Evolutionary conservation across 2,888 invertebrate species (phyloP), one percentile per base, ranked within the genome.

Genomic region (Scotopteryx bipunctaria): DNA sequence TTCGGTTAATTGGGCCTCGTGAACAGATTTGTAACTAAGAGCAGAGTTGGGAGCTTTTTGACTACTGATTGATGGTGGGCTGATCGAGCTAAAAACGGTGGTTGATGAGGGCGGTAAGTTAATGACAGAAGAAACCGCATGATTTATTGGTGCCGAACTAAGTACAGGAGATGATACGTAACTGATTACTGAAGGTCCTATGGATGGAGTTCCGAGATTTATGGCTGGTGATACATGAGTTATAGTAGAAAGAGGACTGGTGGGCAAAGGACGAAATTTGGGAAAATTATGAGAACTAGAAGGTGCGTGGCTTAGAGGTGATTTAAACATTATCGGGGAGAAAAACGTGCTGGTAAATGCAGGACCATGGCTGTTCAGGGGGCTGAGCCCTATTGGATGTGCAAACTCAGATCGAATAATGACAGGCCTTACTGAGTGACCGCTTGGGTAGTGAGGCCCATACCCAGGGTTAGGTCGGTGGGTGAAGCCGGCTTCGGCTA

Each of bases 401-500:
- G 13, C 1, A 11, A 21, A 16, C 15, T 38, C 14, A 9, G 43
- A 29, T 32, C 17, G 35, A 2, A 16, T 17, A 8, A 31, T 5
- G 23, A 17, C 8, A 16, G 44, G 43, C 17, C 43, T 33, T 33
- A 32, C 29, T 31, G 15, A 19, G n/a, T 25, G 5, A 19, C 42
- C 29, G 40, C 13, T 43, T 27, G 16, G 47, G 27, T 51, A 37
- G 19, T 29, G 27, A n/a, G 23, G 14, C 19, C 44, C 35, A 27
- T 36, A 14, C 15, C 29, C 46, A 17, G 6, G 2, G 14, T 31
- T 53, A 14, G 36, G 40, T 15, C 29, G 31, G 5, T 37, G 33
- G 4, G 44, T 23, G 4, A 44, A 11, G 17, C 59, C 59, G 5
- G 57, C 52, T 31, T 59, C 50, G 1, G 57, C 41, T 31, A 17